These are phyloP conservation scores for Agrypnus murinus DNA, from an alignment of 2,888 invertebrate genomes.

Conservation along the genomic window DNA sequence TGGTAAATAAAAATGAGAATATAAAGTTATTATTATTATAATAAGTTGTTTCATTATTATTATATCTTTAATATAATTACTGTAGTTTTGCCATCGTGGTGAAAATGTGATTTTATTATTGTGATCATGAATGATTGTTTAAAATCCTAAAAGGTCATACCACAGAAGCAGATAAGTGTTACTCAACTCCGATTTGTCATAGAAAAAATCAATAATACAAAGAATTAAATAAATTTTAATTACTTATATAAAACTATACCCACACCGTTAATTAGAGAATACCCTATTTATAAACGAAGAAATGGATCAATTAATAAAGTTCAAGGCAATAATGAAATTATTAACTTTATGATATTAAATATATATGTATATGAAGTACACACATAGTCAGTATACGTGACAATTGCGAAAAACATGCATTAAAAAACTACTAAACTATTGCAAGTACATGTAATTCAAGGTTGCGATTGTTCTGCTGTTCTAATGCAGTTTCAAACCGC, in stretches of 20 bases:
- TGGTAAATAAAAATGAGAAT: slow-evolving; percentile 5
- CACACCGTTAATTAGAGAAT: slow-evolving; percentile 15
- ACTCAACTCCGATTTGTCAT: slow-evolving; percentile 8
- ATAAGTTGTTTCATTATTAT: too few relatives aligned
- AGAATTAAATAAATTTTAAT: slow-evolving; percentile 21
- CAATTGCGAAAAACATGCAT: slow-evolving; percentile 54
- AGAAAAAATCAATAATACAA: slow-evolving; percentile 9
- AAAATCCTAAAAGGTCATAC: too few relatives aligned
- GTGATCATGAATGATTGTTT: too few relatives aligned
- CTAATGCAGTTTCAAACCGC: slow-evolving; percentile 61
- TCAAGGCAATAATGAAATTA: slow-evolving; percentile 63
- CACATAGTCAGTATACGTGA: slow-evolving; percentile 53
- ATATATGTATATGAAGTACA: too few relatives aligned
- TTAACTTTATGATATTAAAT: slow-evolving; percentile 55
- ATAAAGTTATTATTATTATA: too few relatives aligned
- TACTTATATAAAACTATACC: slow-evolving; percentile 25
- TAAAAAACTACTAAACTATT: slow-evolving; percentile 52
- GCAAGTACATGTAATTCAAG: slow-evolving; percentile 58
- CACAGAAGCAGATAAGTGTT: background rate
- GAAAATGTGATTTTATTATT: too few relatives aligned
- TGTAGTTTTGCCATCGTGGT: too few relatives aligned
- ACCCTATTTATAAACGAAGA: slow-evolving; percentile 42
- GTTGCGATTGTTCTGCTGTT: slow-evolving; percentile 60
- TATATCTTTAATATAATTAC: background rate
- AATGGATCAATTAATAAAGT: slow-evolving; percentile 61